These are phyloP conservation scores for Struthio camelus DNA, from an alignment of 2,113 vertebrate species.

Conservation along the genomic window DNA sequence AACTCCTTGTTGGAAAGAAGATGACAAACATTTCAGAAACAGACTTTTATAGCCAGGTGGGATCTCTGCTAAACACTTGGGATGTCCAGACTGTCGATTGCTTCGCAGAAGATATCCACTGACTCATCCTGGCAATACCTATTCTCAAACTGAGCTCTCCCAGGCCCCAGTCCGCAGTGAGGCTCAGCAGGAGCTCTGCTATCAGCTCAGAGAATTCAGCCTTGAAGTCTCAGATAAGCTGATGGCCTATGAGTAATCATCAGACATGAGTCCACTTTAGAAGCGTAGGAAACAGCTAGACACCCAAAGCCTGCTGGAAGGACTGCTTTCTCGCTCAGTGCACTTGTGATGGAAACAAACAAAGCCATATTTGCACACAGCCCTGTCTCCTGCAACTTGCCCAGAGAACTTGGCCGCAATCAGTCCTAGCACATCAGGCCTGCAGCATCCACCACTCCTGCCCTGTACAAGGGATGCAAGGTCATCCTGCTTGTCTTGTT, in stretches of 20 bases:
- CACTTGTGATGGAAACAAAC: background rate
- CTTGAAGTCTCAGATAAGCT: background rate
- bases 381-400: background rate
- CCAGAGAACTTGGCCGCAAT: background rate
- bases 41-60: conserved; percentile 3
- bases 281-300: background rate
- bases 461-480: background rate
- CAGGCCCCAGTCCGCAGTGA: background rate
- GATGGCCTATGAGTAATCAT: background rate
- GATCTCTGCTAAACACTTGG: conserved; percentile 10
- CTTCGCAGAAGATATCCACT: conserved; percentile 32
- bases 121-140: conserved; percentile 29
- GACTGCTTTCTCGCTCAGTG: background rate
- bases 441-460: background rate
- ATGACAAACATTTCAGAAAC: background rate
- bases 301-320: background rate
- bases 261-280: background rate
- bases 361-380: background rate
- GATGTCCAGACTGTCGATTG: background rate
- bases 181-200: background rate
- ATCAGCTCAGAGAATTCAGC: background rate
- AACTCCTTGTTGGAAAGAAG: conserved; percentile 22
- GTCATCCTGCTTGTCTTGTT: background rate
- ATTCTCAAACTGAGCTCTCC: background rate
- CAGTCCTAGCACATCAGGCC: background rate